Base-by-base conservation (phyloP, 2,888 invertebrate species). In the Cremastobaeus sp. region DNA sequence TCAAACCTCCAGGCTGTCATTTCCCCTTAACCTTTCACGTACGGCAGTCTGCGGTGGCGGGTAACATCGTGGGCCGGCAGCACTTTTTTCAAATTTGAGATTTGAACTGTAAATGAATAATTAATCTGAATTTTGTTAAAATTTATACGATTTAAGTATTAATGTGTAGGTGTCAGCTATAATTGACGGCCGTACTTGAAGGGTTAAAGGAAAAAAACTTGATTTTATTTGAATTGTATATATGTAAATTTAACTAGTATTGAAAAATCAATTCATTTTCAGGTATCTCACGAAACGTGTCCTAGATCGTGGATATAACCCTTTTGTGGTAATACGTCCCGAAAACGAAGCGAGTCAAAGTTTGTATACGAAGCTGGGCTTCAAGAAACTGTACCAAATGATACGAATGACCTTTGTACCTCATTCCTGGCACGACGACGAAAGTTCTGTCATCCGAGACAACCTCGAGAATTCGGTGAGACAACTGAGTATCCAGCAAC, bases 341-440 rank as follows among this genome's bases (percentile, higher is more conserved):
- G 95, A 95, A 88, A 95, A 95, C 88, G 94, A 94, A 88, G 95
- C 95, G 76, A 95, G 95, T 78, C 93, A 94, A 84, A 93, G 93
- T 82, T 91, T 95, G 60, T 95, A 95, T 89, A 92, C 91, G 80
- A 95, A 95, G 88, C 90, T 95, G 83, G 95, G 95, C 83, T 95
- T 95, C 89, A 91, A 91, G 85, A 93, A 92, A 88, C 91, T 92
- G 81, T 95, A 93, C 88, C 92, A 93, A 88, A 94, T 94, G 81
- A 93, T 94, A 78, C 91, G 95, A 80, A 94, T 94, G 85, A 85
- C 34, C 2, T 90, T 95, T 86, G 91, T 91, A 85, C 93, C 93
- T 48, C 83, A 88, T 69, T 86, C 86, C 60, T 88, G 83, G 82
- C 77, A 80, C 21, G 80, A 76, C 41, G 80, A 81, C n/a, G 64